Base-by-base conservation (phyloP, 37 sponge, comb jelly and placozoan genomes). In the Aplysina aerophoba region DNA sequence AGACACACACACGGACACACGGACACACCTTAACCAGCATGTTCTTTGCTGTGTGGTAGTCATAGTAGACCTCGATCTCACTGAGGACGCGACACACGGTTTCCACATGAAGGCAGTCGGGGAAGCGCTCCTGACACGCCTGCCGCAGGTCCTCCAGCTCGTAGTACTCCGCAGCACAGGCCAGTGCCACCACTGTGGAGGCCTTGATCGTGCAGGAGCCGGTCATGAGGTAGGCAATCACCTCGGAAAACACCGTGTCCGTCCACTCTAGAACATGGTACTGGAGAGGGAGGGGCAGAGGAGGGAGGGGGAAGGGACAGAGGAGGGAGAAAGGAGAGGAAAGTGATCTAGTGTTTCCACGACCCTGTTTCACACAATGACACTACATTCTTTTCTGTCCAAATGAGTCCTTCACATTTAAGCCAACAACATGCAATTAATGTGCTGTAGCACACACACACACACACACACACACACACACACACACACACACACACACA, bases 101-200 rank as follows among this genome's bases (percentile, higher is more conserved):
- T 20, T 78, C 65, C 36, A 78, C 78, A 17, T 78, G 65, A 44
- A 96, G 86, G 55, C 92, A 93, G 73, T 80, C 33, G 33, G 86
- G 60, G 17, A 96, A 86, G 0, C 71, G 81, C 5, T 94, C 90
- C 41, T 88, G 82, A 54, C 97, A 96, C 37, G 97, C 97, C 64
- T 96, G 90, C 83, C 85, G 85, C 59, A 96, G 89, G 53, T 93
- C 92, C 24, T 82, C 84, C 22, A 93, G 81, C 44, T 96, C 97
- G 57, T 81, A 93, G 50, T 87, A 66, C 65, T 96, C 97, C 15
- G 97, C 92, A n/a, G 89, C 88, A 74, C 94, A 91, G 33, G 84
- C 94, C 30, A 96, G 87, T 16, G 94, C 97, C 5, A 92, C 90
- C 11, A 96, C 59, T 22, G 85, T 93, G 60, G 85, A 60, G 16